Evolutionary conservation across 2,797 vertebrate species (phyloP), one percentile per base, ranked within the genome.

Genomic region (Enteromius radiatus): DNA sequence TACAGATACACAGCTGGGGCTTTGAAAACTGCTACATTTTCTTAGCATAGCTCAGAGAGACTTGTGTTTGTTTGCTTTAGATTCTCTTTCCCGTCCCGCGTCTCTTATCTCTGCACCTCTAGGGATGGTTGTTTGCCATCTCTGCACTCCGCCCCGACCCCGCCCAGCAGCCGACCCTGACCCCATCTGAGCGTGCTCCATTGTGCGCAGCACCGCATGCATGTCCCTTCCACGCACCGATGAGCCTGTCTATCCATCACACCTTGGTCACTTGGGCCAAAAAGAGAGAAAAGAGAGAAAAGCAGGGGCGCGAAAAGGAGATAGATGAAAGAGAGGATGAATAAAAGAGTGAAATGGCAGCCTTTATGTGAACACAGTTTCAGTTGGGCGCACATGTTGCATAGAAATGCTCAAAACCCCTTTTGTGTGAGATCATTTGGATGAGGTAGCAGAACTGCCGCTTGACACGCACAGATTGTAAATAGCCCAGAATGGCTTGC

Each of bases 201-300:
- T 93, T 94, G 91, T 93, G 87, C 89, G 81, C 90, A 87, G 89
- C 88, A 89, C 90, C 86, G 87, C 89, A 91, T 92, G 88, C 87
- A 86, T 93, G 89, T 91, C 84, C 76, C 78, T 75, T 41, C 75
- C 76, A 79, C 65, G 84, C 86, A 92, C 21, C 90, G 88, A 83
- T 91, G 92, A 89, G 78, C 89, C 91, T 84, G 64, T 87, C 82
- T 88, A 87, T 89, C 88, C 68, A 83, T 86, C 85, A 84, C 85
- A 87, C 67, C 78, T 49, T 81, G 81, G 64, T 69, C 81, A 83
- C 64, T 83, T 56, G 63, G 64, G 26, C 49, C 74, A 59, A 33
- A 84, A 71, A 76, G 71, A 8, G 70, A 65, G 59, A 19, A 75
- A 59, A 75, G 75, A 64, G 68, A 36, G 77, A 83, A 76, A 73